phyloP scores from a whole-genome alignment of 2,888 invertebrate genomes.

The Prionchulus punctatus region DNA sequence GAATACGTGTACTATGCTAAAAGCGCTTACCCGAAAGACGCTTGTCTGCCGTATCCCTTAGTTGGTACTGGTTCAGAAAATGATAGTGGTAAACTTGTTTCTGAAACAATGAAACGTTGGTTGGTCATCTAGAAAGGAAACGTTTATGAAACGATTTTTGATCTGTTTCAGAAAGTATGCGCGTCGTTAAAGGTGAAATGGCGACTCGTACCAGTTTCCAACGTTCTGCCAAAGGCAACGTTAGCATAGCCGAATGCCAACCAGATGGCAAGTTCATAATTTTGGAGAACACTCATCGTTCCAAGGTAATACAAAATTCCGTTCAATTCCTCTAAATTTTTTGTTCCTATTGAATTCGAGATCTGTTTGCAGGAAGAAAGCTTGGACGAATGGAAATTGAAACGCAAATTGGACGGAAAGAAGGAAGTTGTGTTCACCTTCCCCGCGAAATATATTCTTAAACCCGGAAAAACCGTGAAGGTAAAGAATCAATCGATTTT shows the following conservation, averaged over 20 bases:
- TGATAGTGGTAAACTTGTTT: too few relatives aligned
- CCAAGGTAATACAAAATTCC: too few relatives aligned
- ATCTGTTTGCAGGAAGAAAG: slow-evolving; percentile 31
- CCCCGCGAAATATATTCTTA: slow-evolving; percentile 26
- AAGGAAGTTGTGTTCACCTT: slow-evolving; percentile 28
- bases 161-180: slow-evolving; percentile 22
- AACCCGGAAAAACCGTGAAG: slow-evolving; percentile 26
- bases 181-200: slow-evolving; percentile 35
- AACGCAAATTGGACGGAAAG: slow-evolving; percentile 33
- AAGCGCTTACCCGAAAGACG: too few relatives aligned
- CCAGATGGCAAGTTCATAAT: slow-evolving; percentile 39
- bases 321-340: not conserved
- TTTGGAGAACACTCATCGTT: slow-evolving; percentile 38
- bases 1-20: too few relatives aligned
- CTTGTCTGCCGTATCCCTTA: too few relatives aligned
- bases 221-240: slow-evolving; percentile 39
- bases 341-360: not conserved
- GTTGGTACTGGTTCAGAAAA: too few relatives aligned
- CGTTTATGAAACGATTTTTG: too few relatives aligned
- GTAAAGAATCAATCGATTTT: slow-evolving; percentile 10
- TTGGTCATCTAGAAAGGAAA: too few relatives aligned
- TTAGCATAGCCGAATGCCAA: slow-evolving; percentile 37
- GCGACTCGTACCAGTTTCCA: slow-evolving; percentile 40
- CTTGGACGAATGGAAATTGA: slow-evolving; percentile 35
- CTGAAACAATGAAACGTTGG: too few relatives aligned